phyloP scores from a whole-genome alignment of 1,140 invertebrate genomes.

The Polypedilum pembai region DNA sequence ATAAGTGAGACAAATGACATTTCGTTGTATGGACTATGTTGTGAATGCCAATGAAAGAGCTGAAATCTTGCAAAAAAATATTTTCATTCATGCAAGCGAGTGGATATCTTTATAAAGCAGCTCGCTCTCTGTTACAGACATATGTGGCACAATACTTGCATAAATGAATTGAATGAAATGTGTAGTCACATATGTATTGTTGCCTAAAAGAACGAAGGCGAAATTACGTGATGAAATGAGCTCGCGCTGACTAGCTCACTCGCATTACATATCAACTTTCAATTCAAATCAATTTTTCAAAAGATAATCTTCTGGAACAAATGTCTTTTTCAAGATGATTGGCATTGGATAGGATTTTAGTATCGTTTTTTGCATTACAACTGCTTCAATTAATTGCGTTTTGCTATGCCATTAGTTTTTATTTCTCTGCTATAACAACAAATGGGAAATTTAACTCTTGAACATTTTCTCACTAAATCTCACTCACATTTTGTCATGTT shows the following conservation, averaged over 20 bases:
- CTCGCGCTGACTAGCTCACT: background rate
- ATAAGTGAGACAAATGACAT: conserved; percentile 1
- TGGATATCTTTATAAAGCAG: too few species aligned
- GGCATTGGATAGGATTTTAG: background rate
- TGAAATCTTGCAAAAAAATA: too few species aligned
- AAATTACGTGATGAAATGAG: conserved; percentile 7
- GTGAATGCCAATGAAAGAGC: background rate
- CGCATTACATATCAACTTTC: conserved; percentile 10
- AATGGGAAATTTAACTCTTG: too few species aligned
- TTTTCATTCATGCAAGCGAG: too few species aligned
- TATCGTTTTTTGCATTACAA: background rate
- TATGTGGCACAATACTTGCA: too few species aligned
- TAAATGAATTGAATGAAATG: too few species aligned
- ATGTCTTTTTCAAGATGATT: background rate
- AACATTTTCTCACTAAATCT: too few species aligned
- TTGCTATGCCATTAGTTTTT: background rate
- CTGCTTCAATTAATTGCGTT: background rate
- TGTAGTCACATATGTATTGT: too few species aligned
- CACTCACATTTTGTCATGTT: too few species aligned
- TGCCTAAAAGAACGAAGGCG: background rate
- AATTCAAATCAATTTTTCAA: background rate
- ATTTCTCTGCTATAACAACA: too few species aligned
- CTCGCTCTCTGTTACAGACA: too few species aligned
- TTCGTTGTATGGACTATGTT: background rate
- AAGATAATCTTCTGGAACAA: background rate